Conservation (phyloP, 2,888 invertebrate genomes). For the Phyllotreta striolata region DNA sequence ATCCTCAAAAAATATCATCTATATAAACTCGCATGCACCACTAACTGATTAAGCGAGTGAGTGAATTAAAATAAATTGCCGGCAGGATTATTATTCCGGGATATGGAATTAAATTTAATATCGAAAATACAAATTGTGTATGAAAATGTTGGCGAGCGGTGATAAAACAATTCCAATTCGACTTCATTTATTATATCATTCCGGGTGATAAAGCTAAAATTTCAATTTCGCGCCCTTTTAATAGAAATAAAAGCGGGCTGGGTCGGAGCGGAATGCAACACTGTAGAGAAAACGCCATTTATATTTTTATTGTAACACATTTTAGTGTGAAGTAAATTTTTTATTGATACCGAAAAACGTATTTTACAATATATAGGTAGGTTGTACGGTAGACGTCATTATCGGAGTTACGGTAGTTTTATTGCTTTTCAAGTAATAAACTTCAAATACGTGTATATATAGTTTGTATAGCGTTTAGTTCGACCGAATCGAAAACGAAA, state of each 20-base stretch:
- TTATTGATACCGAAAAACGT: constrained; percentile 32
- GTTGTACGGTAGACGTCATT: constrained; percentile 29
- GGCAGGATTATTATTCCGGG: no score
- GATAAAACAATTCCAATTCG: no score
- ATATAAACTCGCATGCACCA: no score
- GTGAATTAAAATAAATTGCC: no score
- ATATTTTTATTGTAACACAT: constrained; percentile 41
- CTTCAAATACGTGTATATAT: constrained; percentile 18
- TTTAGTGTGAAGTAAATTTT: constrained; percentile 42
- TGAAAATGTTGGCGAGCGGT: no score
- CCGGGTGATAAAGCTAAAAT: background rate
- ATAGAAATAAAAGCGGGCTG: constrained; percentile 19
- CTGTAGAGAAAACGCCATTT: constrained; percentile 37
- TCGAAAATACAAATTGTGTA: no score
- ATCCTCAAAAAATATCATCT: no score
- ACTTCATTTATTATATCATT: no score
- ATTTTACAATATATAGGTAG: constrained; percentile 26
- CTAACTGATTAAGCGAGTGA: no score
- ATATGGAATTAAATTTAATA: no score
- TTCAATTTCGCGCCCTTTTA: constrained; percentile 19
- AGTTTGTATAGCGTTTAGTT: constrained; percentile 12
- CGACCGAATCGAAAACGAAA: constrained; percentile 11
- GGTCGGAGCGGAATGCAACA: constrained; percentile 36
- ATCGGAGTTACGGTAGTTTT: constrained; percentile 27
- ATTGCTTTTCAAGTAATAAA: constrained; percentile 30